Conservation (phyloP, 1,140 invertebrate species). For the Bombus breviceps region DNA sequence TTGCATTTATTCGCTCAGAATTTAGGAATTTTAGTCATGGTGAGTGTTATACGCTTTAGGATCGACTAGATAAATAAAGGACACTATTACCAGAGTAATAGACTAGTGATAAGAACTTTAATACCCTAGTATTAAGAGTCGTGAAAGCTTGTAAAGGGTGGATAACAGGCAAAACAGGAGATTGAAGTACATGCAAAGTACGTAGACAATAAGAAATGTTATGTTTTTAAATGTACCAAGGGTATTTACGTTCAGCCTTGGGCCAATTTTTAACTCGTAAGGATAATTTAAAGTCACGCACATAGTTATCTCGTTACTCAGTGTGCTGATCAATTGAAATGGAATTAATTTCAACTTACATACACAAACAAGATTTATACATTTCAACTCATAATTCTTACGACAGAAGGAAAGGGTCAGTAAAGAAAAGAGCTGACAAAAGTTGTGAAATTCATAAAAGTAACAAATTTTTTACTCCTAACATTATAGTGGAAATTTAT, state of each 20-base stretch:
- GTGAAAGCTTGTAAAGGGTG: conserved; percentile 30
- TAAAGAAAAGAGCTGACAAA: background rate
- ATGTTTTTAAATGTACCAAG: background rate
- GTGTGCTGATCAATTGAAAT: background rate
- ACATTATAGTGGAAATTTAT: too few relatives aligned
- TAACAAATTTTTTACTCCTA: too few relatives aligned
- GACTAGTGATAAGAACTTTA: conserved; percentile 59
- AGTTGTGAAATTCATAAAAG: background rate
- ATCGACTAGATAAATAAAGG: conserved; percentile 45
- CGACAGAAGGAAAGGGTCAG: background rate
- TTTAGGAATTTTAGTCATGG: background rate
- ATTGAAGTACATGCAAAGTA: background rate
- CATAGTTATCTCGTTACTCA: background rate
- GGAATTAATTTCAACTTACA: background rate
- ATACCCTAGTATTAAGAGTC: conserved; percentile 52
- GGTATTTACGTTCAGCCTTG: background rate
- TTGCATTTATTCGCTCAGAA: background rate
- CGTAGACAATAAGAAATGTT: background rate
- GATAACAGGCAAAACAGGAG: conserved; percentile 8
- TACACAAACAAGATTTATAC: background rate
- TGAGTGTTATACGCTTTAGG: background rate
- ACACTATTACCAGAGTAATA: conserved; percentile 59
- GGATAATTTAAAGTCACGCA: background rate
- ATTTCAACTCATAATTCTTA: background rate
- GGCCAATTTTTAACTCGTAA: background rate